Base-by-base conservation (phyloP, 2,888 invertebrate genomes). In the Scaptomyza caliginosa region DNA sequence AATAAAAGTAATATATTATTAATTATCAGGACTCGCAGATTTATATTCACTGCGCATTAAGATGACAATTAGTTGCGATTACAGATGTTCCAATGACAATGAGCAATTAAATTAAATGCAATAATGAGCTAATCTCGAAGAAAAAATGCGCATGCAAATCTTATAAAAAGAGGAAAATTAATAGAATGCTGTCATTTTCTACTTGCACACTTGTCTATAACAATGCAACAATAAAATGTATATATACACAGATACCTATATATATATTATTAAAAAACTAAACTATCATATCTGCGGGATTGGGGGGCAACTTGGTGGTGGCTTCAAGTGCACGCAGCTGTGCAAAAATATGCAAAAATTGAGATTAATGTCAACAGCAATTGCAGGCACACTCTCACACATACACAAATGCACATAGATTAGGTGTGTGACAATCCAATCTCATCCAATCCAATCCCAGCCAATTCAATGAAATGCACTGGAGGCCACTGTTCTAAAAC, bases 291-390 rank as follows among this genome's bases (percentile, higher is more conserved):
- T 50, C 39, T 54, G 42, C 16, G 50, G 26, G 28, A 38, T 26
- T 26, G 21, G 36, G 21, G 36, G 23, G 38, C 43, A 59, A 52
- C 49, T 63, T 57, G 54, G 26, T 49, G 30, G 45, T 36, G 65
- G 52, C 74, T 78, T 83, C 81, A 81, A 84, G 85, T 79, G 78
- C 84, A 76, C 72, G 78, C 83, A 86, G 83, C 86, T 83, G 83
- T 68, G 83, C 80, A 46, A 70, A 66, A 74, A 60, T 72, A 83
- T 77, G 77, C 67, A 76, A 78, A 81, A 78, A 84, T 74, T 64
- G 63, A 83, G 86, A 86, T 86, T 86, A 86, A 86, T 80, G 86
- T 83, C 82, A 79, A 52, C 50, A 26, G 51, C 65, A 58, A 60
- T 42, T 58, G 57, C 34, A 34, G 16, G 48, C 36, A 21, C 36